phyloP scores from a whole-genome alignment of 1,140 invertebrate species.

The Drosophila ambigua region DNA sequence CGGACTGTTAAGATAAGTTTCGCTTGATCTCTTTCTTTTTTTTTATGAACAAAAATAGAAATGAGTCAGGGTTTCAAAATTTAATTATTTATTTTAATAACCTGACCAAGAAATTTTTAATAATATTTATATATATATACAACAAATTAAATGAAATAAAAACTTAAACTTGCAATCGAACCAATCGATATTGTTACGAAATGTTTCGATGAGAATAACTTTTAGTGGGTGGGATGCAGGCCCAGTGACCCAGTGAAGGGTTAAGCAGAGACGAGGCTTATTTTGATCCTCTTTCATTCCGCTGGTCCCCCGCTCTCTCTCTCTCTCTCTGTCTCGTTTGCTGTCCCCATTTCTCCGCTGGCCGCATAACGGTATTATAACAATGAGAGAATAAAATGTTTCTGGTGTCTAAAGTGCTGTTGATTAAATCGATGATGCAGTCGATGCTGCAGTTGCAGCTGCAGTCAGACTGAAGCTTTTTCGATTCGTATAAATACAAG shows the following conservation, averaged over 20 bases:
- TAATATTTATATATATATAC: too few relatives aligned
- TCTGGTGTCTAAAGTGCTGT: conserved; percentile 27
- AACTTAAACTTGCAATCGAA: too few relatives aligned
- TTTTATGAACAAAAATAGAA: too few relatives aligned
- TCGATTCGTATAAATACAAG: conserved; percentile 71
- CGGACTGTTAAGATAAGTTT: too few relatives aligned
- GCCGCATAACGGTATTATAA: conserved; percentile 41
- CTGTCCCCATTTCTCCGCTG: conserved; percentile 15
- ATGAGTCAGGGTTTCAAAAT: too few relatives aligned
- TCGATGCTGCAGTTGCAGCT: background rate
- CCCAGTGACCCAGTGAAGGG: conserved; percentile 4
- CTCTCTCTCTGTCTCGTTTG: background rate
- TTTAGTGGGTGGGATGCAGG: too few relatives aligned
- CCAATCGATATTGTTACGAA: too few relatives aligned
- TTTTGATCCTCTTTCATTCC: conserved; percentile 1
- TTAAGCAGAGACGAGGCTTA: conserved; percentile 10
- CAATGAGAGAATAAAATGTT: conserved; percentile 14
- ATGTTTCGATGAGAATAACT: background rate
- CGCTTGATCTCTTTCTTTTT: too few relatives aligned
- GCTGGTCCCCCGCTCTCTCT: conserved; percentile 5
- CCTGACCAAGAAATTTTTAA: too few relatives aligned
- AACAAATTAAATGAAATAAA: too few relatives aligned
- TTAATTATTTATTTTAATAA: too few relatives aligned
- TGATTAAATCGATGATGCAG: conserved; percentile 54
- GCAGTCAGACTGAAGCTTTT: background rate